Base-by-base conservation (phyloP, 2,888 invertebrate genomes). In the Venustoraphidia nigricollis region DNA sequence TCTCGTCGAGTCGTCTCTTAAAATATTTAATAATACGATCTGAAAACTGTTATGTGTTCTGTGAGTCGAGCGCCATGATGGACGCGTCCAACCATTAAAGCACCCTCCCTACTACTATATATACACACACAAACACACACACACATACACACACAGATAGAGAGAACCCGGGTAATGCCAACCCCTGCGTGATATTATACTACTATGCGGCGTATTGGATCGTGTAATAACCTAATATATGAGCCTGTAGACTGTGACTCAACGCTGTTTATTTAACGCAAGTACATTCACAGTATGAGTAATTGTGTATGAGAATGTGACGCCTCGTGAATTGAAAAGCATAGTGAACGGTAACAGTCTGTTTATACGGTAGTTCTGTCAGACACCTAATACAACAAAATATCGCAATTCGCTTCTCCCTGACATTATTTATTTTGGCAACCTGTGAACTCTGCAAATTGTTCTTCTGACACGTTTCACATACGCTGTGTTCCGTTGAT, bases 161-260 rank as follows among this genome's bases (percentile, higher is more conserved):
- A 17, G 2, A 40, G 10, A 9, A 40, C 17, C 14, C n/a, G 9
- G 40, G 14, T 27, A 27, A 27, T 27, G 27, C 27, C 27, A 27
- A 27, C 27, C 27, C 13, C 42, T 57, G 59, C 58, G 61, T 61
- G 60, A 62, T 60, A 63, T 62, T 64, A 60, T 60, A 61, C 57
- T 58, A 57, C 60, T 55, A 14, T 45, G 56, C 56, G 55, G 59
- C 57, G 61, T 60, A 61, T 62, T 61, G 60, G 60, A 58, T 60
- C 60, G 62, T 61, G 61, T 60, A 62, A 62, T 62, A 62, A 59
- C 52, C 53, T 51, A 45, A 51, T 49, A 47, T 48, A 49, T 47
- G 45, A 27, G 37, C n/a, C 34, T 46, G 41, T 46, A 46, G 46
- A 46, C 41, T 46, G 46, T 46, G 46, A 46, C 27, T 27, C 27